Conservation (phyloP, 2,888 invertebrate genomes). For the Anthrax anthrax region DNA sequence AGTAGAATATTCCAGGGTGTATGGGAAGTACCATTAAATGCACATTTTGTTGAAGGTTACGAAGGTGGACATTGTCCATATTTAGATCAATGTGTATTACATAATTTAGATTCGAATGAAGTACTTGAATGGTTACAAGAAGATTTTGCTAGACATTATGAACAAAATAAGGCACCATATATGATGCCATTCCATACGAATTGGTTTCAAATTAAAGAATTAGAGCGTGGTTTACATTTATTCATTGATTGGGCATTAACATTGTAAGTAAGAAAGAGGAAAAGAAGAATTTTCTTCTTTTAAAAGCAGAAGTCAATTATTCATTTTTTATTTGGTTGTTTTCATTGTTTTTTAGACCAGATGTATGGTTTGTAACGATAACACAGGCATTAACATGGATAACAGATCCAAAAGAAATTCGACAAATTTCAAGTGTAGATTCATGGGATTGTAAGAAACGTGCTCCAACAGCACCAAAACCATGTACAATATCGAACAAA, state of each 20-base stretch:
- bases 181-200: slow-evolving; percentile 95
- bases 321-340: too few relatives aligned
- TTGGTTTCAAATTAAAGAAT: slow-evolving; percentile 83
- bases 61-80: slow-evolving; percentile 89
- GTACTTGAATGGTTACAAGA: slow-evolving; percentile 81
- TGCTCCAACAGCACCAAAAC: slow-evolving; percentile 53
- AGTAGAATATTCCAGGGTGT: slow-evolving; percentile 80
- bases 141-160: slow-evolving; percentile 72
- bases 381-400: slow-evolving; percentile 86
- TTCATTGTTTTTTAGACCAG: slow-evolving; percentile 43
- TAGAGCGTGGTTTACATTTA: slow-evolving; percentile 68
- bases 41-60: slow-evolving; percentile 73
- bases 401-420: slow-evolving; percentile 64
- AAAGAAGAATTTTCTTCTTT: too few relatives aligned
- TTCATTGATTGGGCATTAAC: slow-evolving; percentile 69
- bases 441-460: slow-evolving; percentile 69
- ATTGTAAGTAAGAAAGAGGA: slow-evolving; percentile 55
- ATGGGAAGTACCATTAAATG: slow-evolving; percentile 87
- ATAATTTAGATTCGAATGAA: slow-evolving; percentile 64
- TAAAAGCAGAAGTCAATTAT: too few relatives aligned
- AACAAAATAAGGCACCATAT: slow-evolving; percentile 78
- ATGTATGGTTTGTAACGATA: slow-evolving; percentile 74
- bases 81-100: slow-evolving; percentile 80
- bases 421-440: slow-evolving; percentile 55
- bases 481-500: slow-evolving; percentile 68